These are phyloP conservation scores for Trissolcus japonicus DNA, from an alignment of 2,888 invertebrate species.

Conservation along the genomic window DNA sequence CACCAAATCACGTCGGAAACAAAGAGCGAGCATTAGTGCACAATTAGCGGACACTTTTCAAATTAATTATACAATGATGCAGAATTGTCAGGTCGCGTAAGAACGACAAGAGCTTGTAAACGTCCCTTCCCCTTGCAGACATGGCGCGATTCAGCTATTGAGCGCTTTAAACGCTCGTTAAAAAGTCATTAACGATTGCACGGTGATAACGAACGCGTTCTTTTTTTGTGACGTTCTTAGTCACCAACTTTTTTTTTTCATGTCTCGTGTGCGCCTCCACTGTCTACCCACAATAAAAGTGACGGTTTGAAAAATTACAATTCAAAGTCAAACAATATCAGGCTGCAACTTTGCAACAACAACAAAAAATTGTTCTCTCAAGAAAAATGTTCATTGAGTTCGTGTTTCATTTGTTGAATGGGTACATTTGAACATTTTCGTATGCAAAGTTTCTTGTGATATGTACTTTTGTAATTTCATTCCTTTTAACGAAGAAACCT, in stretches of 20 bases:
- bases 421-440: too few species aligned
- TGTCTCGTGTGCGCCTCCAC: not conserved
- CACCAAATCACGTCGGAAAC: not conserved
- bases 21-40: conserved; percentile 17
- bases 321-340: too few species aligned
- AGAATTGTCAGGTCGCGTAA: conserved; percentile 28
- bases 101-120: conserved; percentile 10
- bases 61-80: conserved; percentile 40
- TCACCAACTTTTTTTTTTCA: conserved; percentile 7
- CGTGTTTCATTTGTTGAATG: too few species aligned
- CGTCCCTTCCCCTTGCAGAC: conserved; percentile 14
- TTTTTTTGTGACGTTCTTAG: conserved; percentile 44
- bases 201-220: conserved; percentile 59
- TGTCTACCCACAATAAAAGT: too few species aligned
- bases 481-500: too few species aligned
- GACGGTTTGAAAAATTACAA: too few species aligned
- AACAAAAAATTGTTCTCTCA: too few species aligned
- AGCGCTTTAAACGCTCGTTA: conserved; percentile 62
- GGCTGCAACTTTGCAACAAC: too few species aligned
- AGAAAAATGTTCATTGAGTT: too few species aligned
- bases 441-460: not conserved
- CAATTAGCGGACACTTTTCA: conserved; percentile 20
- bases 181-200: conserved; percentile 63
- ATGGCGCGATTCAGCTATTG: conserved; percentile 35
- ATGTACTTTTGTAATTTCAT: too few species aligned